These are phyloP conservation scores for Zaprionus davidi DNA, from an alignment of 1,140 invertebrate species.

Conservation along the genomic window DNA sequence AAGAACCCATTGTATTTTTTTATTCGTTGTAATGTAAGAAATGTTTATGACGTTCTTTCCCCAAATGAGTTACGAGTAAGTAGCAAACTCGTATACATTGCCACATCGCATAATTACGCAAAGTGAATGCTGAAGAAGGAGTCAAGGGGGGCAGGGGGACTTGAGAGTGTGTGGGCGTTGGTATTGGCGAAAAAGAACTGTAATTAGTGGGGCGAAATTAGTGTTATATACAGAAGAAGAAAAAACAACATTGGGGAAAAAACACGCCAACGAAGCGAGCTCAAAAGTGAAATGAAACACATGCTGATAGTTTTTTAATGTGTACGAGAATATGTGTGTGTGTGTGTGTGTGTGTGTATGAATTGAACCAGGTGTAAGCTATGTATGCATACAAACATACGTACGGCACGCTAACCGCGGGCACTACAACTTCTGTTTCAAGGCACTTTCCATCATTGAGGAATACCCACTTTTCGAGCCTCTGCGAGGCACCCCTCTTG, in stretches of 20 bases:
- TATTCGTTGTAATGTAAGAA: slow-evolving; percentile 32
- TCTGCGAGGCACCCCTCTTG: not conserved
- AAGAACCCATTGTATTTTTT: not conserved
- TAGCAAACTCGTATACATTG: slow-evolving; percentile 49
- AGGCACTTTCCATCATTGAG: slow-evolving; percentile 36
- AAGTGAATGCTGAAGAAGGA: slow-evolving; percentile 22
- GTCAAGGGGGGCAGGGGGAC: too few species aligned
- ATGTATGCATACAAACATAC: slow-evolving; percentile 1
- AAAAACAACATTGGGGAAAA: slow-evolving; percentile 30
- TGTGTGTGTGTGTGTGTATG: slow-evolving; percentile 32
- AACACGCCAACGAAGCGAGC: not conserved
- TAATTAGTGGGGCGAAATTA: slow-evolving; percentile 78
- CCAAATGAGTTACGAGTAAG: slow-evolving; percentile 42
- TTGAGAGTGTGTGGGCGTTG: not conserved
- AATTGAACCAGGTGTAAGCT: slow-evolving; percentile 41
- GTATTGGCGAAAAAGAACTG: slow-evolving; percentile 43
- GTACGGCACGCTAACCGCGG: not conserved
- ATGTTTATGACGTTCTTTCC: slow-evolving; percentile 51
- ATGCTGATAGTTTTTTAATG: slow-evolving; percentile 68
- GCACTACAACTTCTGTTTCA: slow-evolving; percentile 21
- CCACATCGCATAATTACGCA: slow-evolving; percentile 59
- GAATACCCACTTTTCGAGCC: not conserved
- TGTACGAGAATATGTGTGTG: slow-evolving; percentile 16
- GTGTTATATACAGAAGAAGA: slow-evolving; percentile 54
- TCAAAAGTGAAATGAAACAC: slow-evolving; percentile 69